Evolutionary conservation across 2,113 vertebrate species (phyloP).

Genomic region (Heterochromis multidens): DNA sequence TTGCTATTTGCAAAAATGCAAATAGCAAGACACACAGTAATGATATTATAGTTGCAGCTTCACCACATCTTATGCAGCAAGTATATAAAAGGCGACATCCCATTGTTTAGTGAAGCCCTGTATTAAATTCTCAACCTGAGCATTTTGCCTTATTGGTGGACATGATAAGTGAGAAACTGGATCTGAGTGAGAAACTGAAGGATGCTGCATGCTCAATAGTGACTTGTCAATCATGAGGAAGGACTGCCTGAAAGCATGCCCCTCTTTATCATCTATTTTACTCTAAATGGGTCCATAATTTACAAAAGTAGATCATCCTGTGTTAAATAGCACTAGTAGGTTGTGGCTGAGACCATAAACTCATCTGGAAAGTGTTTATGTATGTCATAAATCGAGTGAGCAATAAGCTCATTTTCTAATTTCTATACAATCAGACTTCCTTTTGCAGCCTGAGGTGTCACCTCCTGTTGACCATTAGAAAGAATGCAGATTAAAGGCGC

Average conservation of each 20-base stretch:
- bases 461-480: not conserved
- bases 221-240: no score
- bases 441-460: not conserved
- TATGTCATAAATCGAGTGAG: not conserved
- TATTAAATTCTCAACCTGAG: not conserved
- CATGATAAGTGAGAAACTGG: not conserved
- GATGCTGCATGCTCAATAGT: no score
- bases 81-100: not conserved
- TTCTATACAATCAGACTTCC: not conserved
- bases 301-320: no score
- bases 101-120: not conserved
- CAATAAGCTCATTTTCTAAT: not conserved
- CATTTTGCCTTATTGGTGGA: accelerated
- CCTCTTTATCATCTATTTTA: no score
- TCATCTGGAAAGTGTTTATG: not conserved
- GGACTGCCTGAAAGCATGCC: no score
- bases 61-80: not conserved
- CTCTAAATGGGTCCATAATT: no score
- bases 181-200: not conserved
- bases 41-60: not conserved
- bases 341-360: not conserved
- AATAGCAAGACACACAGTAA: not conserved
- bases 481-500: accelerated
- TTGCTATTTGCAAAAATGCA: no score
- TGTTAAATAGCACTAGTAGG: not conserved